A percentile compares a stretch with the other conserved stretches of the same genome.
phyloP scores from a whole-genome alignment of 2,797 vertebrate genomes.

The Rhinophrynus dorsalis region DNA sequence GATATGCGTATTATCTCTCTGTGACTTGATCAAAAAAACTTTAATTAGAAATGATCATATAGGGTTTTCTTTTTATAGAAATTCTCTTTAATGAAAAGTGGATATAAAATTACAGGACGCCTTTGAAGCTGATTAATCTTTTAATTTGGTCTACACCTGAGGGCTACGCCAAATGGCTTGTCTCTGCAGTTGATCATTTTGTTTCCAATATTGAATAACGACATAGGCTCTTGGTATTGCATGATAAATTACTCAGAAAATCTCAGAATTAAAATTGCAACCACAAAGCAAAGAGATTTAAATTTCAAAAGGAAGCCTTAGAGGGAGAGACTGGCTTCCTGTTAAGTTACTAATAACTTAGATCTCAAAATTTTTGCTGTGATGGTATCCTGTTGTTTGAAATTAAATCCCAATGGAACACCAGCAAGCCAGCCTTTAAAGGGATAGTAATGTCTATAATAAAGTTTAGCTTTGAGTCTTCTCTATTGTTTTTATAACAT shows the following conservation, averaged over 20 bases:
- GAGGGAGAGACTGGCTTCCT: too few species aligned
- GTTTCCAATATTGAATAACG: constrained; percentile 28
- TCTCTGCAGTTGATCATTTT: constrained; percentile 4
- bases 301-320: background rate
- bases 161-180: constrained; percentile 11
- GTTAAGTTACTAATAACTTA: too few species aligned
- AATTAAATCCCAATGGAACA: too few species aligned
- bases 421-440: too few species aligned
- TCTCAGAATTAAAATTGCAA: background rate
- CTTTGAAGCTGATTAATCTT: constrained; percentile 22
- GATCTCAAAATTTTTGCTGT: too few species aligned
- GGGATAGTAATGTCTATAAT: too few species aligned
- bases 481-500: too few species aligned
- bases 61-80: background rate
- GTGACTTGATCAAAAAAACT: background rate
- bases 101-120: constrained; percentile 23
- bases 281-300: background rate
- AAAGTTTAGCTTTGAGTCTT: too few species aligned
- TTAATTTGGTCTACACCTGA: constrained; percentile 24
- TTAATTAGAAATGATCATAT: background rate
- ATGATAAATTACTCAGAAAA: constrained; percentile 21
- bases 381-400: too few species aligned
- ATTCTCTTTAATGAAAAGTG: constrained; percentile 24
- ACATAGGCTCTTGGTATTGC: background rate
- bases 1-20: background rate